Base-by-base conservation (phyloP, 2,113 vertebrate genomes). In the Neotragus pygmaeus region DNA sequence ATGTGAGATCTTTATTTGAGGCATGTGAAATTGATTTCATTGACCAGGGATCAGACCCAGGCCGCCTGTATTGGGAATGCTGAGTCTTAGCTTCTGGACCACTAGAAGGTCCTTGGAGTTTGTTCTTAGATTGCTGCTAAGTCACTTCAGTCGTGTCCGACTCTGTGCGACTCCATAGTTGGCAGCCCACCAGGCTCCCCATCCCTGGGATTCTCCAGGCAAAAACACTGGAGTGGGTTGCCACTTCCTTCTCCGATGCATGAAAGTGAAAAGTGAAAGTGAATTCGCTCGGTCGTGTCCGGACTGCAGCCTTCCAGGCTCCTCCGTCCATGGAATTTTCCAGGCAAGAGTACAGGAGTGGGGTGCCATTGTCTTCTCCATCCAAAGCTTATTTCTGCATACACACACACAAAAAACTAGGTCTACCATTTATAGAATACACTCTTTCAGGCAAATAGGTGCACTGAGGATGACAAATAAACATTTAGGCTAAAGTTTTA, bases 81-180 rank as follows among this genome's bases (percentile, higher is more conserved):
- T 7, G 70, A 75, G 12, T 27, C 39, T 75, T 75, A 75, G 70
- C 70, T 43, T 27, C 39, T 75, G 23, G 70, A 43, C 6, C 70
- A 75, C 70, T 1, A 43, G 39, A 12, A 43, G 12, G 70, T 43
- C 70, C 70, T 43, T 43, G 23, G 77, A 7, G 13, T 55, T 73
- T 95, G 81, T 90, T 64, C 43, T 84, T 51, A 43, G 64, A 33
- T 39, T 92, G 57, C 25, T 55, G 6, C 53, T 27, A 58, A 58
- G 57, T 27, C 25, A 5, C 57, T 58, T 27, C 57, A 58, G 25
- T 58, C 2, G 1, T 58, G 25, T 58, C 57, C 0, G 2, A 27
- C 57, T 58, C 10, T 27, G 57, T 58, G 2, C 0, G 25, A 27
- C 10, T 5, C 57, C 57, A 58, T 27, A 58, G 57, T 5, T 0